Percentiles rank a stretch among this genome's conserved stretches.
Conservation (phyloP, 2,113 vertebrate genomes). For the Periophthalmodon schlosseri region DNA sequence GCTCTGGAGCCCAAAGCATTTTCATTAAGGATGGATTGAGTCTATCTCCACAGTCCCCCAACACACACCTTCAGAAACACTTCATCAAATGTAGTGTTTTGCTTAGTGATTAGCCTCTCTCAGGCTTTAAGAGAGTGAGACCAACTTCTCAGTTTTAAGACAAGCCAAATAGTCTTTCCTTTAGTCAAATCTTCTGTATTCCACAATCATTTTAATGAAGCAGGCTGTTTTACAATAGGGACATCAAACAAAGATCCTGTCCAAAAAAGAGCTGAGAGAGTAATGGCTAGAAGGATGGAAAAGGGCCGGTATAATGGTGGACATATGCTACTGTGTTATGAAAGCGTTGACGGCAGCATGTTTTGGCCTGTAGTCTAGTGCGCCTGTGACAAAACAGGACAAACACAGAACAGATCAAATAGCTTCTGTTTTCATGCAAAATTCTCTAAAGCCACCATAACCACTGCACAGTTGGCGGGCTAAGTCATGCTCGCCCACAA, state of each 20-base stretch:
- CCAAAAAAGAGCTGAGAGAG: conserved; percentile 36
- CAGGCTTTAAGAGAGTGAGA: conserved; percentile 87
- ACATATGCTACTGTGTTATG: conserved; percentile 57
- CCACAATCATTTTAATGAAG: conserved; percentile 96
- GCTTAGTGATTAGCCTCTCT: conserved; percentile 98
- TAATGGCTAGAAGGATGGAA: conserved; percentile 14
- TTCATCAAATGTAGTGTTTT: conserved; percentile 99
- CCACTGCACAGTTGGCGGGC: conserved; percentile 65
- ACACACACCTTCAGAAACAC: conserved; percentile 93
- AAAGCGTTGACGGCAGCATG: conserved; percentile 50
- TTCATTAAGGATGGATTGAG: conserved; percentile 99
- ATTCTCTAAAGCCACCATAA: conserved; percentile 56
- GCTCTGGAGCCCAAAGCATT: conserved; percentile 91
- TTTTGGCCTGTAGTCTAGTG: conserved; percentile 54
- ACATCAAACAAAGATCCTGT: conserved; percentile 68
- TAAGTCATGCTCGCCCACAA: conserved; percentile 59
- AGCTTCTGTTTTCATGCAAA: conserved; percentile 60
- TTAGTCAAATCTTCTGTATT: conserved; percentile 84
- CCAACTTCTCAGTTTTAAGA: conserved; percentile 78
- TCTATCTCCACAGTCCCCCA: conserved; percentile 81
- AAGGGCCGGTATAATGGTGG: conserved; percentile 29
- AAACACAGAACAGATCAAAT: conserved; percentile 60
- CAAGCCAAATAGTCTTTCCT: conserved; percentile 30
- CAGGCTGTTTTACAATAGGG: conserved; percentile 74
- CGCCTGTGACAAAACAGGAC: conserved; percentile 59